A percentile compares a stretch with the other conserved stretches of the same genome.
phyloP scores from a whole-genome alignment of 2,113 vertebrate species.

The Propithecus coquereli region DNA sequence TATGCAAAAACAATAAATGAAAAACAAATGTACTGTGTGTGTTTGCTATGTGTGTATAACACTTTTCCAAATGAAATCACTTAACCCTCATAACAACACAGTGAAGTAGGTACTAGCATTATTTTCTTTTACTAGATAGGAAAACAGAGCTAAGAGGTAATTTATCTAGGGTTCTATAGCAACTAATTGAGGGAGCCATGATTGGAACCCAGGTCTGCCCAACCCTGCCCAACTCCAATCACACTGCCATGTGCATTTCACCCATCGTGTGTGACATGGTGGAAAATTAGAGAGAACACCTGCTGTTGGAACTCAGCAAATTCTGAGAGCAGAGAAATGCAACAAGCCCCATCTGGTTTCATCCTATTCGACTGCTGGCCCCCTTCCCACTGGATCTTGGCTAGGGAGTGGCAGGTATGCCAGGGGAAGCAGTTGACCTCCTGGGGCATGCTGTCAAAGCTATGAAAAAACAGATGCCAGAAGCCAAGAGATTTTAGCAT shows the following conservation, averaged over 20 bases:
- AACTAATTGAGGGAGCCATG: background rate
- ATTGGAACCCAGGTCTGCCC: background rate
- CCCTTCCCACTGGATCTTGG: background rate
- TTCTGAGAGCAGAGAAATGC: background rate
- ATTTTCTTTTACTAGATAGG: background rate
- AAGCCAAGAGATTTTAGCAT: background rate
- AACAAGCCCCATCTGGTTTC: background rate
- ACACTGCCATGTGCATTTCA: background rate
- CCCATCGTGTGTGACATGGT: background rate
- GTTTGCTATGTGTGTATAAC: background rate
- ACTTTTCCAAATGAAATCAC: background rate
- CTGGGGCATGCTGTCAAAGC: background rate
- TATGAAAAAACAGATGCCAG: background rate
- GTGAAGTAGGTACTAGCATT: background rate
- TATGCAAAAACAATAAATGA: background rate
- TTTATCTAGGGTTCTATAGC: background rate
- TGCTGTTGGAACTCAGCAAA: background rate
- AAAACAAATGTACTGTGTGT: background rate
- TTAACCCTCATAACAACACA: background rate
- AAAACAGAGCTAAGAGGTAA: background rate
- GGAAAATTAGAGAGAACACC: background rate
- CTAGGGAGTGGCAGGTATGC: background rate
- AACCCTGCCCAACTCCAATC: background rate
- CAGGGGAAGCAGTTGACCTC: background rate
- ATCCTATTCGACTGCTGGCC: background rate